These are phyloP conservation scores for Calcarius lapponicus DNA, from an alignment of 2,797 vertebrate species.

Conservation along the genomic window DNA sequence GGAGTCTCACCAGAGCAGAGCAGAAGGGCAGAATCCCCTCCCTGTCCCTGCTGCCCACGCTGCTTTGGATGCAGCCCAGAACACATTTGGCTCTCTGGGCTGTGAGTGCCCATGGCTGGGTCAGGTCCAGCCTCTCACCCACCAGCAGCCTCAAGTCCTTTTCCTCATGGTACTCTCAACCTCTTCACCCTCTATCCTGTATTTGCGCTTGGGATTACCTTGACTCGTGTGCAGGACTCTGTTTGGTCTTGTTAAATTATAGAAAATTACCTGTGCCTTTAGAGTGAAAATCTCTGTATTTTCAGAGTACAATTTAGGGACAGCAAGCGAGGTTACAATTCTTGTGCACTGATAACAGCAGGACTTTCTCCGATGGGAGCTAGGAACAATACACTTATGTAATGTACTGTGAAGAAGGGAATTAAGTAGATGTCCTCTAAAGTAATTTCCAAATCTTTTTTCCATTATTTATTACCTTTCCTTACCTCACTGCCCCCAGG, in stretches of 20 bases:
- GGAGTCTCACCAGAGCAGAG: background rate
- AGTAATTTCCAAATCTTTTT: background rate
- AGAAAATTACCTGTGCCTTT: background rate
- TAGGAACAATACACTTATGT: background rate
- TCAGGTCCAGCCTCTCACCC: background rate
- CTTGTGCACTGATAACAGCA: background rate
- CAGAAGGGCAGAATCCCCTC: background rate
- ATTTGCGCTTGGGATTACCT: background rate
- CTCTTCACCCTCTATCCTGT: background rate
- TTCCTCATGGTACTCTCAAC: background rate
- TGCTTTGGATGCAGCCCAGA: background rate
- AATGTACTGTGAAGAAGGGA: background rate
- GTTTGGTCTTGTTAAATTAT: background rate
- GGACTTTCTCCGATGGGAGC: background rate
- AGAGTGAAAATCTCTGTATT: background rate
- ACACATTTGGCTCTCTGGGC: background rate
- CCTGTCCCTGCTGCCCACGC: rapidly evolving
- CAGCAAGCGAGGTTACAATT: background rate
- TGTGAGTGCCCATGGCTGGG: background rate
- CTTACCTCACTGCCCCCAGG: background rate
- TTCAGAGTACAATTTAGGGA: background rate
- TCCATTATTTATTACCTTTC: conserved; percentile 11
- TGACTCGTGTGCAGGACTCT: background rate
- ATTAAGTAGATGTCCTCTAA: background rate
- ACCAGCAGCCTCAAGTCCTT: background rate